Base-by-base conservation (phyloP, 2,113 vertebrate genomes). In the Salvator merianae region DNA sequence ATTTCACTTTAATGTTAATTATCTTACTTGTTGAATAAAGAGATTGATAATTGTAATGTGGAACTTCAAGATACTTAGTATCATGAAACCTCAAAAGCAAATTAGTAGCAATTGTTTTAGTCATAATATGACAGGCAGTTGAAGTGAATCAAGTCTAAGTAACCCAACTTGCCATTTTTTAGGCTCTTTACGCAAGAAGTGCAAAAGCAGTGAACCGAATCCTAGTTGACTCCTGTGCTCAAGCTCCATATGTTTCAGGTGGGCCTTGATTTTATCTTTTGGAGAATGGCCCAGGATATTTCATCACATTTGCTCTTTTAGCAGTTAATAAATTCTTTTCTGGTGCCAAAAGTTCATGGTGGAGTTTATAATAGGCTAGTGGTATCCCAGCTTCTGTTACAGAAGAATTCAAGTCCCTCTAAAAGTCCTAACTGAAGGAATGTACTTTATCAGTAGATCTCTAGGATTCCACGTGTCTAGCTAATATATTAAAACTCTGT, bases 41-140 rank as follows among this genome's bases (percentile, higher is more conserved):
- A n/a, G n/a, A n/a, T n/a, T n/a, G n/a, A n/a, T n/a, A n/a, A n/a
- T n/a, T n/a, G n/a, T n/a, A n/a, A n/a, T n/a, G n/a, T n/a, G n/a
- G n/a, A n/a, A n/a, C n/a, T n/a, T n/a, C n/a, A n/a, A n/a, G n/a
- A n/a, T n/a, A n/a, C n/a, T n/a, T n/a, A n/a, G n/a, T 47, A 47
- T 5, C 10, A 7, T 47, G 43, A 47, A 47, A 47, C 10, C 10
- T 47, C 59, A 79, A 34, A 68, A 10, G 47, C 73, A 81, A 38
- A 20, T 22, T 9, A 34, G 1, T 53, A 20, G 36, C 34, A 30
- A 22, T 32, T 30, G 16, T 62, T 59, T 28, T 40, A 24, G 79
- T 80, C 18, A 70, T 81, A 87, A 62, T 47, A 62, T 87, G 43
- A 74, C 84, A 82, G 85, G 36, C n/a, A n/a, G 12, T 78, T 81